phyloP scores from a whole-genome alignment of 2,797 vertebrate species.

The Pseudochirops cupreus region DNA sequence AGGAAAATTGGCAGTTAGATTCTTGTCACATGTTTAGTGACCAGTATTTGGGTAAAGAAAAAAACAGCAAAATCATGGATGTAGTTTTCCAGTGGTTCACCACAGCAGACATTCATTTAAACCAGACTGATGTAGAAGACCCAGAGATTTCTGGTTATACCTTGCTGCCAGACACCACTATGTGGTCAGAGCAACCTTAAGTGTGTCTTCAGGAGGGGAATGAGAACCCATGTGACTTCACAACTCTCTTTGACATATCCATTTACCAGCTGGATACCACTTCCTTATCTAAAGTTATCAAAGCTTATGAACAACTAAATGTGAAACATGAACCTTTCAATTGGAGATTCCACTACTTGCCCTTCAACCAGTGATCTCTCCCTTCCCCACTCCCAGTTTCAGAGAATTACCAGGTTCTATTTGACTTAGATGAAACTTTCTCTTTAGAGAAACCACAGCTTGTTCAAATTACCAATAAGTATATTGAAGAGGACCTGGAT shows the following conservation, averaged over 20 bases:
- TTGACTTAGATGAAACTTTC: constrained; percentile 96
- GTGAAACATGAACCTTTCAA: constrained; percentile 94
- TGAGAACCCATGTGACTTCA: constrained; percentile 95
- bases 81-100: constrained; percentile 98
- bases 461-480: constrained; percentile 98
- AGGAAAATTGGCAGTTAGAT: constrained; percentile 93
- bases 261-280: constrained; percentile 92
- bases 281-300: constrained; percentile 93
- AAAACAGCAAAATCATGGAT: constrained; percentile 97
- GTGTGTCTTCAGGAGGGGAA: constrained; percentile 96
- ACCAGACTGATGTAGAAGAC: constrained; percentile 96
- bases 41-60: constrained; percentile 98
- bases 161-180: constrained; percentile 93
- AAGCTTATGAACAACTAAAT: constrained; percentile 94
- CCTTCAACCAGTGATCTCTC: constrained; percentile 96
- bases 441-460: constrained; percentile 97
- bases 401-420: constrained; percentile 94
- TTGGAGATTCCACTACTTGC: constrained; percentile 95
- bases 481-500: constrained; percentile 97
- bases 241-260: constrained; percentile 94
- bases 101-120: constrained; percentile 92
- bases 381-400: constrained; percentile 87
- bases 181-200: constrained; percentile 91
- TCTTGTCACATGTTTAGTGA: constrained; percentile 99
- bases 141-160: constrained; percentile 98